phyloP scores from a whole-genome alignment of 2,888 invertebrate species.

The Nomada hirtipes region DNA sequence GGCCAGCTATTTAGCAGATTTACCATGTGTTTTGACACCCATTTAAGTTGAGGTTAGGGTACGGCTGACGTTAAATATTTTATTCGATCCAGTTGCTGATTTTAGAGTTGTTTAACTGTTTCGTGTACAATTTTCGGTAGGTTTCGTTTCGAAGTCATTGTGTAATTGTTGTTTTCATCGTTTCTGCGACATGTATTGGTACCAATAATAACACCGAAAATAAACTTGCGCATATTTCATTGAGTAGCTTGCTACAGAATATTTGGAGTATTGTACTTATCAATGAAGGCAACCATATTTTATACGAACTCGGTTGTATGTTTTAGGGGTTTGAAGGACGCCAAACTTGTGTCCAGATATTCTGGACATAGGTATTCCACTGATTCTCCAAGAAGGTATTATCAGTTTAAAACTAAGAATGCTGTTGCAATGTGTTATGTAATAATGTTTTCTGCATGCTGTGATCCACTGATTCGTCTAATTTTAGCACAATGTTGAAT shows the following conservation, averaged over 20 bases:
- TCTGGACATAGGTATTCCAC: slow-evolving; percentile 79
- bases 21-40: neutral
- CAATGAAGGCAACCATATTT: neutral
- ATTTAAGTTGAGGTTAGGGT: slow-evolving; percentile 29
- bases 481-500: neutral
- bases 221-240: neutral
- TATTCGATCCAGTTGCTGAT: neutral
- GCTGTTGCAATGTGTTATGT: slow-evolving; percentile 29
- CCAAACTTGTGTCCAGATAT: slow-evolving; percentile 75
- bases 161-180: neutral
- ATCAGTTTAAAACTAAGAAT: slow-evolving; percentile 27
- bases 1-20: neutral
- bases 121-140: neutral
- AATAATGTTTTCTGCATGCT: slow-evolving; percentile 33
- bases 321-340: slow-evolving; percentile 78
- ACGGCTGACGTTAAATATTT: slow-evolving; percentile 19
- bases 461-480: neutral
- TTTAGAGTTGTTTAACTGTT: neutral
- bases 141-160: neutral
- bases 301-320: slow-evolving; percentile 13
- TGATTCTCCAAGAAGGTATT: slow-evolving; percentile 77
- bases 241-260: neutral
- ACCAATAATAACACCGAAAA: slow-evolving; percentile 1
- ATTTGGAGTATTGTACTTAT: neutral
- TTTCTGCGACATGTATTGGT: neutral